Percentiles rank a stretch among this genome's conserved stretches.
These are phyloP conservation scores for Malachius bipustulatus DNA, from an alignment of 2,888 invertebrate genomes.

Conservation along the genomic window DNA sequence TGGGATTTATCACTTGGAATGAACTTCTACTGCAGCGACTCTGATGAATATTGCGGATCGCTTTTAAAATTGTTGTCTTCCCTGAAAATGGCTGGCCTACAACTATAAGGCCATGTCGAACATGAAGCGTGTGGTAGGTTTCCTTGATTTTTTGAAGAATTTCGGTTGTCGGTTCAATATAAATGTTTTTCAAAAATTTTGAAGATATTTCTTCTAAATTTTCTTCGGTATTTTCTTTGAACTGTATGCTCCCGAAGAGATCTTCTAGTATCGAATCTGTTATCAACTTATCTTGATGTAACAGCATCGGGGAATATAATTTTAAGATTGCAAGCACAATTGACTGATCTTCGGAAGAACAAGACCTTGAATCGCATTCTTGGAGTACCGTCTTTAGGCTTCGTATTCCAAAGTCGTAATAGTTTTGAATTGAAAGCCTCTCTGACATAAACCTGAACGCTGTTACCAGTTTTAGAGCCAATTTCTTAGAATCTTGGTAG, in stretches of 20 bases:
- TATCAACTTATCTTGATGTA: slow-evolving; percentile 68
- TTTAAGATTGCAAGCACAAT: slow-evolving; percentile 70
- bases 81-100: slow-evolving; percentile 69
- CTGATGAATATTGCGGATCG: slow-evolving; percentile 27
- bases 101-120: slow-evolving; percentile 68
- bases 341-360: slow-evolving; percentile 58
- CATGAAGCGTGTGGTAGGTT: slow-evolving; percentile 53
- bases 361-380: slow-evolving; percentile 60
- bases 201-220: slow-evolving; percentile 19
- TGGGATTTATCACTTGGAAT: slow-evolving; percentile 58
- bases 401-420: slow-evolving; percentile 73
- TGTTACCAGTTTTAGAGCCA: slow-evolving; percentile 66
- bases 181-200: slow-evolving; percentile 45
- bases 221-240: slow-evolving; percentile 37
- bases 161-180: slow-evolving; percentile 58
- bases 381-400: slow-evolving; percentile 69
- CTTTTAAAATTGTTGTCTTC: slow-evolving; percentile 65
- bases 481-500: slow-evolving; percentile 54
- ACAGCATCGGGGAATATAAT: slow-evolving; percentile 76
- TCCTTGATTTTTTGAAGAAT: slow-evolving; percentile 70
- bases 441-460: slow-evolving; percentile 63
- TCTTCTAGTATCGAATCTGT: slow-evolving; percentile 74
- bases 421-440: slow-evolving; percentile 63
- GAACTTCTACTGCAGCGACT: neutral
- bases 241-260: slow-evolving; percentile 69